Percentiles rank a stretch among this genome's conserved stretches.
Evolutionary conservation across 2,888 invertebrate species (phyloP).

Genomic region (Xanthorhoe spadicearia): DNA sequence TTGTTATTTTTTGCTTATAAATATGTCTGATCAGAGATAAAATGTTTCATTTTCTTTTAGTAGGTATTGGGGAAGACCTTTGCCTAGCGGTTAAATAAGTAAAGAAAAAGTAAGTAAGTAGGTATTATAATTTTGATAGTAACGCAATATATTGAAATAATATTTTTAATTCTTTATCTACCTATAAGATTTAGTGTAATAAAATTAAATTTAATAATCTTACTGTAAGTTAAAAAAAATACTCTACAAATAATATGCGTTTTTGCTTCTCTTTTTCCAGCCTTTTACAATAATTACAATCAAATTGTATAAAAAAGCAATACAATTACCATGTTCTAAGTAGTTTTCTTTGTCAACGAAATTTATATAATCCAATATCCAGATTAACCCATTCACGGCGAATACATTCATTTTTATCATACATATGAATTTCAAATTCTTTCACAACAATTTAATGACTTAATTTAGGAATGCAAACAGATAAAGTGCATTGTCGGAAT

Average conservation of each 20-base stretch:
- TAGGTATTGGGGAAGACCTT: too few relatives aligned
- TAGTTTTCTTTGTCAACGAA: conserved; percentile 7
- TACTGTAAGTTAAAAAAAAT: too few relatives aligned
- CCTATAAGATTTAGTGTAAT: too few relatives aligned
- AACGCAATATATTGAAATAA: too few relatives aligned
- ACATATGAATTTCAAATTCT: conserved; percentile 28
- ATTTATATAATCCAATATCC: conserved; percentile 13
- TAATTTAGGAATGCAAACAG: conserved; percentile 39
- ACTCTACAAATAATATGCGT: neutral
- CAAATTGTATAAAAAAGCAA: conserved; percentile 19
- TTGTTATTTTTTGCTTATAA: too few relatives aligned
- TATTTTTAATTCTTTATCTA: too few relatives aligned
- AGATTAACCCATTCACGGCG: conserved; percentile 16
- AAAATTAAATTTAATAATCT: too few relatives aligned
- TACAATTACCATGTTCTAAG: conserved; percentile 8
- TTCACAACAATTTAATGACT: conserved; percentile 39
- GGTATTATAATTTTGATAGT: too few relatives aligned
- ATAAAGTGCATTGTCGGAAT: conserved; percentile 39
- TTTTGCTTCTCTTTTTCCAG: neutral
- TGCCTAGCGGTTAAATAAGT: too few relatives aligned
- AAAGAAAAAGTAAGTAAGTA: too few relatives aligned
- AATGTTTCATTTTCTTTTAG: too few relatives aligned
- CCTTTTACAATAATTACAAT: neutral
- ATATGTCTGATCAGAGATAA: too few relatives aligned
- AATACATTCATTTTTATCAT: conserved; percentile 23